Evolutionary conservation across 1,140 invertebrate genomes (phyloP).

Genomic region (Macrocentrus cingulum): DNA sequence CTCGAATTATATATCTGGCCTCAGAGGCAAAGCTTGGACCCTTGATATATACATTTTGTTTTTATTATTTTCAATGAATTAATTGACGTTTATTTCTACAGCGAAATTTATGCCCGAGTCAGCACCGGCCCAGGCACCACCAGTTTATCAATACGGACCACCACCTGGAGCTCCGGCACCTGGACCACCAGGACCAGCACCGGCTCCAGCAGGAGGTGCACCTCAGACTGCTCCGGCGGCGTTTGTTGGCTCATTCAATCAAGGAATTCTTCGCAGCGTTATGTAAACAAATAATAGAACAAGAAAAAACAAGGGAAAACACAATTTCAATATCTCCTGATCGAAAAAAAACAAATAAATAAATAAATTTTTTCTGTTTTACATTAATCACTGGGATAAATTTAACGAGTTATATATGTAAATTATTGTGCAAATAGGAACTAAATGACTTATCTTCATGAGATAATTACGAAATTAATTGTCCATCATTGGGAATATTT

Average conservation of each 20-base stretch:
- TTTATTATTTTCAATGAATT: conserved; percentile 19
- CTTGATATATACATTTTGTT: no score
- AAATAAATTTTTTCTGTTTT: no score
- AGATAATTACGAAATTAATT: no score
- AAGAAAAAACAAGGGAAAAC: not conserved
- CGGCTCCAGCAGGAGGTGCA: conserved; percentile 29
- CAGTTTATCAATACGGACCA: conserved; percentile 52
- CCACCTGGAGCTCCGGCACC: conserved; percentile 41
- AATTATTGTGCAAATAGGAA: no score
- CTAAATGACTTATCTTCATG: no score
- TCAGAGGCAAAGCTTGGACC: not conserved
- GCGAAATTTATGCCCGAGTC: conserved; percentile 60
- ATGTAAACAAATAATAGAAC: conserved; percentile 31
- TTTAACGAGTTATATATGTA: no score
- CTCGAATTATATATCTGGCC: no score
- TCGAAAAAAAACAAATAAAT: no score
- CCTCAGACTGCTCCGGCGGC: conserved; percentile 33
- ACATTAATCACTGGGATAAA: no score
- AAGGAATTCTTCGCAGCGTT: conserved; percentile 32
- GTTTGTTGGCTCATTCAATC: conserved; percentile 30
- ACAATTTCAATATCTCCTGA: no score
- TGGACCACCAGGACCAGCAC: conserved; percentile 39
- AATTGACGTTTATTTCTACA: conserved; percentile 57
- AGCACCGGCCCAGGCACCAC: conserved; percentile 48
- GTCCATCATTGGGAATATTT: no score